Evolutionary conservation across 2,797 vertebrate genomes (phyloP).

Genomic region (Poeciliopsis gracilis): DNA sequence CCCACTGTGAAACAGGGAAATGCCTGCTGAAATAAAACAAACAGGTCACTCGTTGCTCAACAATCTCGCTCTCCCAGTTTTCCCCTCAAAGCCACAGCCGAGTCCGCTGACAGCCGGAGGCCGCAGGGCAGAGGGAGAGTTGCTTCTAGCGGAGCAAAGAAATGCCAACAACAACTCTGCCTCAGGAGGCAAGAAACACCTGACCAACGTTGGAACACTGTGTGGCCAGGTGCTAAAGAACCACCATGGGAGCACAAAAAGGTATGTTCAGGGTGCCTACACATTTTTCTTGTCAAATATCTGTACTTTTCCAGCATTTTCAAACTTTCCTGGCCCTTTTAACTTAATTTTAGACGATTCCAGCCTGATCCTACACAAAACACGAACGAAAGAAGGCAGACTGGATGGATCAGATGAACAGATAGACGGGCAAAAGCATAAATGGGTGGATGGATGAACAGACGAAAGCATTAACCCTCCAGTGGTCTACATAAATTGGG

Average conservation of each 20-base stretch:
- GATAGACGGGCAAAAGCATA: too few relatives aligned
- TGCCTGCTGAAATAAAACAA: conserved; percentile 64
- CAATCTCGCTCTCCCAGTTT: conserved; percentile 29
- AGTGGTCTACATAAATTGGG: too few relatives aligned
- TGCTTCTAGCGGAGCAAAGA: conserved; percentile 22
- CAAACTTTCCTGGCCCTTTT: neutral
- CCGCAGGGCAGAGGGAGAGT: conserved; percentile 12
- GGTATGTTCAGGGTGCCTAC: neutral
- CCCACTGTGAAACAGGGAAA: conserved; percentile 55
- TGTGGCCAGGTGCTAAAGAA: neutral
- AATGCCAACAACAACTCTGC: conserved; percentile 12
- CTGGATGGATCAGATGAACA: too few relatives aligned
- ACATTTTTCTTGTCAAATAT: neutral
- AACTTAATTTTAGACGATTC: neutral
- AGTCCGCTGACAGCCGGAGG: conserved; percentile 30
- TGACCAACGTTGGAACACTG: neutral
- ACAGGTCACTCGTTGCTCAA: conserved; percentile 48
- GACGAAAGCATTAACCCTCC: too few relatives aligned
- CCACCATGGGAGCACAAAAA: neutral
- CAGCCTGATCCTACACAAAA: neutral
- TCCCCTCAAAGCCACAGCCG: conserved; percentile 15
- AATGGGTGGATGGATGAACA: neutral
- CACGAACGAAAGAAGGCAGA: neutral
- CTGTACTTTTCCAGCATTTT: neutral
- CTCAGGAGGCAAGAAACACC: conserved; percentile 12